Conservation (phyloP, 2,888 invertebrate genomes). For the Polydrusus tereticollis region DNA sequence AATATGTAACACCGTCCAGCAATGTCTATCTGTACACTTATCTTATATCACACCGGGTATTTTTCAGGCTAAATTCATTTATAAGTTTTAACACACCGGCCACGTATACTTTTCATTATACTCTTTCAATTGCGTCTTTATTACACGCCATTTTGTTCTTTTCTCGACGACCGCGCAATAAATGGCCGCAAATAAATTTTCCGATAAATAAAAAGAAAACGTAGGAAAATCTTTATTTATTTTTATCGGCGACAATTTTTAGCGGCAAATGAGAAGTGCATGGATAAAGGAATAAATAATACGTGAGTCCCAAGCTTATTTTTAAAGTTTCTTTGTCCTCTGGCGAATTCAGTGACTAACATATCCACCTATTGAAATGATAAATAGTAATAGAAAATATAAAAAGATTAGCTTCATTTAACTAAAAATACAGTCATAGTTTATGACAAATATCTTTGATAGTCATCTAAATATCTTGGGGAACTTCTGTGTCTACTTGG, state of each 20-base stretch:
- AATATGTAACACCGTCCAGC: background rate
- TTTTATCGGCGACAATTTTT: conserved; percentile 36
- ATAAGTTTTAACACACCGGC: conserved; percentile 35
- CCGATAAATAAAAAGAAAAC: conserved; percentile 37
- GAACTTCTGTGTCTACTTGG: no score
- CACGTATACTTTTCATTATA: conserved; percentile 49
- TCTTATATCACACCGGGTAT: conserved; percentile 16
- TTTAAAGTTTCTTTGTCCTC: no score
- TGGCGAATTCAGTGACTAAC: no score
- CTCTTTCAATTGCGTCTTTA: conserved; percentile 47
- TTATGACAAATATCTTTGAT: no score
- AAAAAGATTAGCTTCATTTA: no score
- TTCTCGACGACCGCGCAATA: conserved; percentile 39
- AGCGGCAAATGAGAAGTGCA: background rate
- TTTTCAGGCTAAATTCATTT: conserved; percentile 35
- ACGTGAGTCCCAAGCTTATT: no score
- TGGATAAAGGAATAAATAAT: no score
- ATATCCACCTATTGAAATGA: no score
- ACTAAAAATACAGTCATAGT: no score
- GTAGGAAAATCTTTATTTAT: conserved; percentile 43
- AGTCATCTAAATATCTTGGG: no score
- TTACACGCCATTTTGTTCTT: conserved; percentile 44
- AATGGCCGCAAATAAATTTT: conserved; percentile 20
- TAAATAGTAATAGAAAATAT: no score
- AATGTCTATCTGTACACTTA: conserved; percentile 6